These are phyloP conservation scores for Brachypodius melanocephalos DNA, from an alignment of 2,113 vertebrate species.

Conservation along the genomic window DNA sequence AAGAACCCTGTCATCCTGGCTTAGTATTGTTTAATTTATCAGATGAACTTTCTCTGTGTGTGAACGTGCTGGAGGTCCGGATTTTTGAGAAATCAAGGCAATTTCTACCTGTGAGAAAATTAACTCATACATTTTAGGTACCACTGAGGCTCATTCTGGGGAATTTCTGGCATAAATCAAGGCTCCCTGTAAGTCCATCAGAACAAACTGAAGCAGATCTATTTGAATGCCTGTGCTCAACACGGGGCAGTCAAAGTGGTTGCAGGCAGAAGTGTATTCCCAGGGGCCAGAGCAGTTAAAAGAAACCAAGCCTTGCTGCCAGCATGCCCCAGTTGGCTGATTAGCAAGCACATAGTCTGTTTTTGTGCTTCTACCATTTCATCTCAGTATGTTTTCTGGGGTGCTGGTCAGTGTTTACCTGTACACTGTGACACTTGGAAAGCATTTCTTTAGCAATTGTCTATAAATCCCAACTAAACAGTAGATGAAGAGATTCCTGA, in stretches of 20 bases:
- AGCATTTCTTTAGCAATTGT: conserved; percentile 20
- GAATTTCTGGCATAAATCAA: conserved; percentile 16
- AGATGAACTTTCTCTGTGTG: background rate
- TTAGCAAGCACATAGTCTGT: background rate
- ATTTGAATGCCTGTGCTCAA: background rate
- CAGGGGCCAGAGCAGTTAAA: background rate
- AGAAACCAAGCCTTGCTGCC: background rate
- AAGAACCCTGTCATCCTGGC: background rate
- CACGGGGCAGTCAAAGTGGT: conserved; percentile 14
- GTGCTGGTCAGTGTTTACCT: conserved; percentile 41
- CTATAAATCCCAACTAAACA: conserved; percentile 7
- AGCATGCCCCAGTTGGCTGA: conserved; percentile 18
- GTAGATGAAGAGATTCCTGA: background rate
- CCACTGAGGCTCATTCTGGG: background rate
- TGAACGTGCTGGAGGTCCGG: background rate
- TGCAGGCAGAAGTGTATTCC: conserved; percentile 15
- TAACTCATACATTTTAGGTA: conserved; percentile 41
- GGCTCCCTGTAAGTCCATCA: background rate
- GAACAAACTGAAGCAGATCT: conserved; percentile 1
- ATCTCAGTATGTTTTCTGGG: conserved; percentile 3
- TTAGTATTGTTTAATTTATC: background rate
- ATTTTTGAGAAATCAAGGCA: conserved; percentile 38
- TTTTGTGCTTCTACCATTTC: background rate
- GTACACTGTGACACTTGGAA: background rate
- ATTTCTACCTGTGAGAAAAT: conserved; percentile 44